These are phyloP conservation scores for Austrofundulus limnaeus DNA, from an alignment of 2,113 vertebrate genomes.

Conservation along the genomic window DNA sequence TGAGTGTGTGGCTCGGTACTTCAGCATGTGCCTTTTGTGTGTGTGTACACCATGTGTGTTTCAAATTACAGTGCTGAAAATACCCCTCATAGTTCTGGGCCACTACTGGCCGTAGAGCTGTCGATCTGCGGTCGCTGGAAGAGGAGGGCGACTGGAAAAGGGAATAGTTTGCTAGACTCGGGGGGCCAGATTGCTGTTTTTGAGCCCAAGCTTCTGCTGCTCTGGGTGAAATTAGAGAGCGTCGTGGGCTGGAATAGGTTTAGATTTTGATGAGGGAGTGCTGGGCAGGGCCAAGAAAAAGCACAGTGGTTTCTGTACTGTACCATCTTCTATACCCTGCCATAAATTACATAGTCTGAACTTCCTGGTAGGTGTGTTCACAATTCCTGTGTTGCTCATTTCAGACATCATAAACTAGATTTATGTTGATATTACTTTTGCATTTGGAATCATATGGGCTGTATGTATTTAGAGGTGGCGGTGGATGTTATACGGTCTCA, in stretches of 20 bases:
- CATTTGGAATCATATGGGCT: constrained; percentile 15
- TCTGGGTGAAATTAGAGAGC: constrained; percentile 81
- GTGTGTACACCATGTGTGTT: constrained; percentile 64
- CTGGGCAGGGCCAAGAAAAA: constrained; percentile 69
- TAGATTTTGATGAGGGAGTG: constrained; percentile 54
- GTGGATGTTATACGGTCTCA: too few relatives aligned
- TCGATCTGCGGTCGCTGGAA: constrained; percentile 78
- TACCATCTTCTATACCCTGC: constrained; percentile 58
- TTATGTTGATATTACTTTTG: constrained; percentile 21
- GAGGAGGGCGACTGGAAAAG: constrained; percentile 74
- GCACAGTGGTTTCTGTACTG: constrained; percentile 60
- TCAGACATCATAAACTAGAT: constrained; percentile 29
- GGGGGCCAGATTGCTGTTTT: constrained; percentile 75
- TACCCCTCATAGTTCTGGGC: constrained; percentile 83
- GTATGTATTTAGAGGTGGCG: too few relatives aligned
- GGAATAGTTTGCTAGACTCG: constrained; percentile 76
- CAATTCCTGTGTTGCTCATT: constrained; percentile 14
- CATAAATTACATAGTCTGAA: constrained; percentile 49
- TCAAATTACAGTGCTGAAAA: constrained; percentile 84
- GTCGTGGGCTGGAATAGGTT: constrained; percentile 66
- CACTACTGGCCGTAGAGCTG: constrained; percentile 69
- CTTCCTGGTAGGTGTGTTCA: constrained; percentile 42
- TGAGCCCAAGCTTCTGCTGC: constrained; percentile 74
- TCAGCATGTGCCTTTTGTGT: constrained; percentile 43
- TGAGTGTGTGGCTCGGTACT: constrained; percentile 44